These are phyloP conservation scores for Eupithecia abbreviata DNA, from an alignment of 2,888 invertebrate genomes.

Conservation along the genomic window DNA sequence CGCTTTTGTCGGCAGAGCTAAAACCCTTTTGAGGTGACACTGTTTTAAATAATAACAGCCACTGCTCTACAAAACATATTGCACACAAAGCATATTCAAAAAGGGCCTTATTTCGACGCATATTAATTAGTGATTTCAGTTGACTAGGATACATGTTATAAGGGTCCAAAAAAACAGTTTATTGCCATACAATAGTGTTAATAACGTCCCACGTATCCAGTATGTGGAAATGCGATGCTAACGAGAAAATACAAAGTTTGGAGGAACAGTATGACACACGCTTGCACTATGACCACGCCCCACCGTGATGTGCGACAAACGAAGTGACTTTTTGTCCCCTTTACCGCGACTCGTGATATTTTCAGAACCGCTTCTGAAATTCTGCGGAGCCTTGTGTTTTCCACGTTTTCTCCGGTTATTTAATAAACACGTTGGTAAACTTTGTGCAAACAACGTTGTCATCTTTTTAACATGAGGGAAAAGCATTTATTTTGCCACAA, in stretches of 20 bases:
- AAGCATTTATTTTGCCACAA: neutral
- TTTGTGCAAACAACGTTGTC: slow-evolving; percentile 1
- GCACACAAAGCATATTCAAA: too few relatives aligned
- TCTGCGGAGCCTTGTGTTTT: slow-evolving; percentile 31
- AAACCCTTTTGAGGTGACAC: too few relatives aligned
- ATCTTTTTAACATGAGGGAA: neutral
- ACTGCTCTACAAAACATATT: too few relatives aligned
- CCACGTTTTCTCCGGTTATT: slow-evolving; percentile 19
- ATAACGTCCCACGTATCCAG: too few relatives aligned
- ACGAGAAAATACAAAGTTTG: neutral
- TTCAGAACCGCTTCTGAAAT: slow-evolving; percentile 48
- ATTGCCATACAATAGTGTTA: too few relatives aligned
- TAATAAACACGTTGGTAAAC: neutral
- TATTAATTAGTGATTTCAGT: too few relatives aligned
- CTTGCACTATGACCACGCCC: slow-evolving; percentile 23
- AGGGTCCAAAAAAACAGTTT: too few relatives aligned
- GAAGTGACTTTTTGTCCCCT: slow-evolving; percentile 54
- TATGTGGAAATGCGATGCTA: neutral
- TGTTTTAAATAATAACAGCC: too few relatives aligned
- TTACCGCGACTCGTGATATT: slow-evolving; percentile 52
- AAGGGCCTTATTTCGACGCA: too few relatives aligned
- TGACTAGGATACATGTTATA: too few relatives aligned
- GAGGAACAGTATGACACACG: neutral
- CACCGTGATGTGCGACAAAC: slow-evolving; percentile 44
- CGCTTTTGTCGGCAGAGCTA: too few relatives aligned